These are phyloP conservation scores for Lophotis ruficrista DNA, from an alignment of 2,113 vertebrate species.

Conservation along the genomic window DNA sequence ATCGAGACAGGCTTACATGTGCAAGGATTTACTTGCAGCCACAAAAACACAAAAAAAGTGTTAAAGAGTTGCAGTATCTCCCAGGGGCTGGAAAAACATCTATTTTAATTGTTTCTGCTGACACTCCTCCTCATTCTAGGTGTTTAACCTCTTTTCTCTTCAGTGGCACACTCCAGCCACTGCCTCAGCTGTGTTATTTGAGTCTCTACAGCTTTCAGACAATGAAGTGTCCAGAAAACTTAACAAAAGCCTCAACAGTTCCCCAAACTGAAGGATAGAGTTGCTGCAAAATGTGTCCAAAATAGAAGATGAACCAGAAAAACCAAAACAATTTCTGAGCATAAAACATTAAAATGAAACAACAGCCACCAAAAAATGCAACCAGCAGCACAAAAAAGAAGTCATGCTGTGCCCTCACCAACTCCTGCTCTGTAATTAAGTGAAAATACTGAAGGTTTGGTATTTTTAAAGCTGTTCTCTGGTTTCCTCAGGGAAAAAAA, in stretches of 20 bases:
- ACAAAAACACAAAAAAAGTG: accelerated
- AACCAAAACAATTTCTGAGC: background rate
- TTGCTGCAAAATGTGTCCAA: background rate
- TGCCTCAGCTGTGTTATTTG: background rate
- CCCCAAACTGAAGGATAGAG: background rate
- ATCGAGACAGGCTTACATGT: accelerated
- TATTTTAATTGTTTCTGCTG: background rate
- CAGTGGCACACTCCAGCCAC: accelerated
- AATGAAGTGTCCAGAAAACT: background rate
- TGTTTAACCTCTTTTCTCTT: background rate
- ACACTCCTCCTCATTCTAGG: background rate
- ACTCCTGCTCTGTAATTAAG: constrained; percentile 44
- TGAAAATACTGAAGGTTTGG: constrained; percentile 43
- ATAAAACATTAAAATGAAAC: background rate
- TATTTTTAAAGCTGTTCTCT: constrained; percentile 27
- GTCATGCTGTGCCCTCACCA: background rate
- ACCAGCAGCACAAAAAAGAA: constrained; percentile 34
- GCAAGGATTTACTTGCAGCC: background rate
- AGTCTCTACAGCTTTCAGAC: background rate
- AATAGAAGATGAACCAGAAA: constrained; percentile 25
- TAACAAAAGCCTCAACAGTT: background rate
- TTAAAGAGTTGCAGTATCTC: background rate
- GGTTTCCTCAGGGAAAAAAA: background rate
- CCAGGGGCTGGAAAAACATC: background rate
- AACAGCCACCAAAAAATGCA: constrained; percentile 34